Percentiles rank a stretch among this genome's conserved stretches.
Evolutionary conservation across 2,113 vertebrate species (phyloP).

Genomic region (Phocoena sinus): DNA sequence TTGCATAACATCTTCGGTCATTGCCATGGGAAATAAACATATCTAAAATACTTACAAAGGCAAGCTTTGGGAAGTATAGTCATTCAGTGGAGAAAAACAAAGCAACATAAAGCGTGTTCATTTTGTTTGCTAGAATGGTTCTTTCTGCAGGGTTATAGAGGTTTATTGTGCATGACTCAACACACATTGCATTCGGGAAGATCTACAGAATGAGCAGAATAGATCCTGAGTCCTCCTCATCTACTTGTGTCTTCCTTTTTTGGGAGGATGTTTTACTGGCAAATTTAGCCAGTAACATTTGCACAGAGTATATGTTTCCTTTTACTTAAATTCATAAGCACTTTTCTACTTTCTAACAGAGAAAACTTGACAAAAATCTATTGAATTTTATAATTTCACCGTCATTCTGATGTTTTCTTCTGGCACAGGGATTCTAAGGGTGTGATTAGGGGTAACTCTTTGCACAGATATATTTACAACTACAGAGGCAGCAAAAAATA

Average conservation of each 20-base stretch:
- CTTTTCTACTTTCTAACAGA: not conserved
- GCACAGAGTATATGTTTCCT: not conserved
- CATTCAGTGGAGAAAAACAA: not conserved
- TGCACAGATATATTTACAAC: not conserved
- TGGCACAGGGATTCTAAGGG: not conserved
- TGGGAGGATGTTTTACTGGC: not conserved
- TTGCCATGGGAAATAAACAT: not conserved
- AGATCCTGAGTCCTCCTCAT: not conserved
- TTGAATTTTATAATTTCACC: not conserved
- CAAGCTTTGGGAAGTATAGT: not conserved
- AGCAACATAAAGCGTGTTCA: not conserved
- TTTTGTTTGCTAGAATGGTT: not conserved
- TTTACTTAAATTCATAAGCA: not conserved
- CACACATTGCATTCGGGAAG: not conserved
- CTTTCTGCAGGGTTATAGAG: not conserved
- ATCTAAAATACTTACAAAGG: not conserved
- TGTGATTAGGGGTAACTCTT: not conserved
- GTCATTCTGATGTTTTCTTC: not conserved
- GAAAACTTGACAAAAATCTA: not conserved
- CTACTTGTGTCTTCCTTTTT: not conserved
- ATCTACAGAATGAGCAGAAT: not conserved
- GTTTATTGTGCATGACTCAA: not conserved
- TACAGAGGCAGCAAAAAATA: not conserved
- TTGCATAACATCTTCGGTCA: not conserved
- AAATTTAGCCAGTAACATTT: not conserved